phyloP scores from a whole-genome alignment of 1,140 invertebrate species.

The Drosophila erecta region DNA sequence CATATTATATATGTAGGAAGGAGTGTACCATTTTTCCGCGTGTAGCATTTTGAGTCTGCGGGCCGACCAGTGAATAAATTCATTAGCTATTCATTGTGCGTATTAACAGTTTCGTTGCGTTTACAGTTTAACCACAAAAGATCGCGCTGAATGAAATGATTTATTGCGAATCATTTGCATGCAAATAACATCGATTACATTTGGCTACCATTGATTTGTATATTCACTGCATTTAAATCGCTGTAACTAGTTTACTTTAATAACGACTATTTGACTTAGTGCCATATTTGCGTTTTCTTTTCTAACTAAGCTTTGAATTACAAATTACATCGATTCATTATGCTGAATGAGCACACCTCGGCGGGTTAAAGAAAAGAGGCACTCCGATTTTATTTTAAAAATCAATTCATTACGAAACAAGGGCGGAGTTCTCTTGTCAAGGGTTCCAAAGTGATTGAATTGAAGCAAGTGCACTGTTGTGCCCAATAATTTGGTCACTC shows the following conservation, averaged over 20 bases:
- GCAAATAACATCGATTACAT: slow-evolving; percentile 22
- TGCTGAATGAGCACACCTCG: neutral
- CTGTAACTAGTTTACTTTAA: neutral
- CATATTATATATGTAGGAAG: too few species aligned
- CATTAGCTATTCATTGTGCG: slow-evolving; percentile 10
- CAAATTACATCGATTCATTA: too few species aligned
- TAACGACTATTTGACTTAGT: neutral
- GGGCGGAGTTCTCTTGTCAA: neutral
- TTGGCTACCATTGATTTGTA: neutral
- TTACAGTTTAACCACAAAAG: slow-evolving; percentile 17
- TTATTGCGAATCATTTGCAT: slow-evolving; percentile 29
- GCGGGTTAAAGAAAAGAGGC: too few species aligned
- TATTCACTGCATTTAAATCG: neutral
- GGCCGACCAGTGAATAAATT: slow-evolving; percentile 2
- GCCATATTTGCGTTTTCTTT: neutral
- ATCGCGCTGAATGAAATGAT: slow-evolving; percentile 14
- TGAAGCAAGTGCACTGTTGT: neutral
- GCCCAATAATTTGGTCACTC: slow-evolving; percentile 18
- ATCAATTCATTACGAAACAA: neutral
- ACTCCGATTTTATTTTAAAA: too few species aligned
- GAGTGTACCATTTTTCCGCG: neutral
- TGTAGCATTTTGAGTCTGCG: neutral
- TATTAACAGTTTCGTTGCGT: slow-evolving; percentile 21
- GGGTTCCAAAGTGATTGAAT: slow-evolving; percentile 9
- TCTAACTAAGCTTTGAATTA: too few species aligned